Evolutionary conservation across 2,888 invertebrate species (phyloP).

Genomic region (Agrilus mali): DNA sequence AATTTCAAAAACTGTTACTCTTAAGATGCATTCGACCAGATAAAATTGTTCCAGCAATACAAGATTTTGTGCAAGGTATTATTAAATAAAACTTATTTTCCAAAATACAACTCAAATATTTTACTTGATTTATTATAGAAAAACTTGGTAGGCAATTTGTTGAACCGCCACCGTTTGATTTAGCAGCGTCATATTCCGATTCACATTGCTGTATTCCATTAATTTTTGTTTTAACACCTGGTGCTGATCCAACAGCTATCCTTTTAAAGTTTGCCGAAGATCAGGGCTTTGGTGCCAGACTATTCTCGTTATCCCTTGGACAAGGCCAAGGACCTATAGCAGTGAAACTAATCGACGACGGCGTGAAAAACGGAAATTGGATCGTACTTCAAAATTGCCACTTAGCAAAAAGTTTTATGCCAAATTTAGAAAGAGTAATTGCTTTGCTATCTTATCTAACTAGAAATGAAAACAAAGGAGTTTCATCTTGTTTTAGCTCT

Average conservation of each 20-base stretch:
- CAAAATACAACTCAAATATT: too few relatives aligned
- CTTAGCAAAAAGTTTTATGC: slow-evolving; percentile 91
- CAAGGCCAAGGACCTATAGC: slow-evolving; percentile 92
- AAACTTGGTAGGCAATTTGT: slow-evolving; percentile 68
- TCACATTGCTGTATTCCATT: slow-evolving; percentile 81
- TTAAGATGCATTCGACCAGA: slow-evolving; percentile 76
- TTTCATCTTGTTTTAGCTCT: slow-evolving; percentile 42
- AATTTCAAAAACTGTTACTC: slow-evolving; percentile 66
- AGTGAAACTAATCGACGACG: slow-evolving; percentile 72
- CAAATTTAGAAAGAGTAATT: slow-evolving; percentile 67
- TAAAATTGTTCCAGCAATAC: slow-evolving; percentile 74
- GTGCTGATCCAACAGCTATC: slow-evolving; percentile 85
- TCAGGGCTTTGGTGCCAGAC: slow-evolving; percentile 67
- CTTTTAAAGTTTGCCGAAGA: slow-evolving; percentile 87
- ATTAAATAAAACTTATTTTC: neutral
- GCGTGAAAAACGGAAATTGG: slow-evolving; percentile 78
- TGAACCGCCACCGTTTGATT: slow-evolving; percentile 83
- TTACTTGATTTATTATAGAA: slow-evolving; percentile 29
- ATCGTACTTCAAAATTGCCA: slow-evolving; percentile 93
- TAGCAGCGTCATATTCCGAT: slow-evolving; percentile 70
- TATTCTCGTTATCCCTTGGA: slow-evolving; percentile 75
- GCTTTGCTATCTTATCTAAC: too few relatives aligned
- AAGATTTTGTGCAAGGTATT: slow-evolving; percentile 52
- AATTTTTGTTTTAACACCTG: slow-evolving; percentile 84
- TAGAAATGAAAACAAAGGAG: too few relatives aligned